These are phyloP conservation scores for Campoletis sonorensis DNA, from an alignment of 1,140 invertebrate species.

Conservation along the genomic window DNA sequence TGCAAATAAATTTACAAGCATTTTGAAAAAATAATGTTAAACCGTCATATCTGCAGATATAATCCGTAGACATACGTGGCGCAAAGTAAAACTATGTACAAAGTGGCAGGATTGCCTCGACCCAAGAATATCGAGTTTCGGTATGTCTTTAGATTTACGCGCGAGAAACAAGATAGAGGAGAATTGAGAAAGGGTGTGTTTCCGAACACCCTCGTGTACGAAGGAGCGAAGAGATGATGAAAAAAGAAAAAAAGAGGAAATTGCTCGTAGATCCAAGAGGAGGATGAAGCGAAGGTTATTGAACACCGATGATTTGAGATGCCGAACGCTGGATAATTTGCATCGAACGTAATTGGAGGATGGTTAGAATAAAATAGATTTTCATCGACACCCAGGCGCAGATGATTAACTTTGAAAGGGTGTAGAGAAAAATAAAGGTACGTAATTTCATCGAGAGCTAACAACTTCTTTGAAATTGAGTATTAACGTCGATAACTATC, in stretches of 20 bases:
- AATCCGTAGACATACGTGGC: not conserved
- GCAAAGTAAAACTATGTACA: not conserved
- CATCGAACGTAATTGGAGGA: not conserved
- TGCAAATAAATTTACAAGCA: not conserved
- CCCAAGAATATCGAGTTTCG: not conserved
- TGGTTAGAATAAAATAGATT: slow-evolving; percentile 1
- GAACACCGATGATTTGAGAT: not conserved
- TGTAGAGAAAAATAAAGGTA: not conserved
- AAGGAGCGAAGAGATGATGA: not conserved
- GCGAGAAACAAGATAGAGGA: not conserved
- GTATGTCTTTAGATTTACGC: not conserved
- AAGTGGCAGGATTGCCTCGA: not conserved
- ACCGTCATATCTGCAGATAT: not conserved
- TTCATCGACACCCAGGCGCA: not conserved
- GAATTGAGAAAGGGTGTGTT: slow-evolving; percentile 5
- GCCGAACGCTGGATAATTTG: not conserved
- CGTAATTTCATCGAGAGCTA: not conserved
- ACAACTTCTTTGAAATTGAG: not conserved
- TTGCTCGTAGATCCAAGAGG: slow-evolving; percentile 16
- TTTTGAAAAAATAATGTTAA: not conserved
- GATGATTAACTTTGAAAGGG: not conserved
- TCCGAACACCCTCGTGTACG: not conserved
- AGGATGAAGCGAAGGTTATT: slow-evolving; percentile 16
- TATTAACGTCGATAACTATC: too few species aligned
- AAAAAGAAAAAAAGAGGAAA: not conserved